These are phyloP conservation scores for Ectemnius cavifrons DNA, from an alignment of 2,888 invertebrate species.

Conservation along the genomic window DNA sequence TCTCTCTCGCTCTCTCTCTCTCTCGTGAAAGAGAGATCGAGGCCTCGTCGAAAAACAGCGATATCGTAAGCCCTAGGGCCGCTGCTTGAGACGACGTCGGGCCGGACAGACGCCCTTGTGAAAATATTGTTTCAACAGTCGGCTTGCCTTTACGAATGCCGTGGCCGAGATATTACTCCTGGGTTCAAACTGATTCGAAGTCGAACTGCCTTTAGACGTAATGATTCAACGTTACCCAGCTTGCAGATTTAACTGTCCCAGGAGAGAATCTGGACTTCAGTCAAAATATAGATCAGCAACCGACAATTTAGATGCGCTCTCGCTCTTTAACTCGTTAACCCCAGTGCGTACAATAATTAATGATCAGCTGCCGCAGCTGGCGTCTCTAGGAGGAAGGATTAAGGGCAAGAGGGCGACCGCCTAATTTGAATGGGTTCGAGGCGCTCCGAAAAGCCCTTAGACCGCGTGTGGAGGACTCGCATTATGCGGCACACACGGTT, in stretches of 20 bases:
- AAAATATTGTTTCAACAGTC: constrained; percentile 68
- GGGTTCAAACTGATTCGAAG: neutral
- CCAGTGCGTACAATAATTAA: constrained; percentile 56
- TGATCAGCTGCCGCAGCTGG: constrained; percentile 60
- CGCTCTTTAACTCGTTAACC: constrained; percentile 49
- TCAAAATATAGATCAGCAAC: too few relatives aligned
- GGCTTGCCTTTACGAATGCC: constrained; percentile 30
- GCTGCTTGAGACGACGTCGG: constrained; percentile 47
- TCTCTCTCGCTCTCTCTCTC: too few relatives aligned
- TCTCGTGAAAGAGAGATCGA: constrained; percentile 16
- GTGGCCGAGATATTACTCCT: constrained; percentile 50
- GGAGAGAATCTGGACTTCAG: too few relatives aligned
- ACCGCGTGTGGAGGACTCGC: constrained; percentile 18
- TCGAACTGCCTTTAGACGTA: neutral
- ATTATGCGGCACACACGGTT: constrained; percentile 13
- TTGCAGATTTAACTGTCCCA: neutral
- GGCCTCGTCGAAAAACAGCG: constrained; percentile 54
- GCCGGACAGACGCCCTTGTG: constrained; percentile 61
- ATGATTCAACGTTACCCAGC: neutral
- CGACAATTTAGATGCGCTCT: too few relatives aligned
- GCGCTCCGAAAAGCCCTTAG: constrained; percentile 44
- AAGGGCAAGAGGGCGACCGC: constrained; percentile 55
- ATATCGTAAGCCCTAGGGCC: constrained; percentile 46
- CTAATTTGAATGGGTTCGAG: constrained; percentile 62
- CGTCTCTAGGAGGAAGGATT: constrained; percentile 52